Evolutionary conservation across 2,888 invertebrate species (phyloP), one percentile per base, ranked within the genome.

Genomic region (Ceriagrion tenellum): DNA sequence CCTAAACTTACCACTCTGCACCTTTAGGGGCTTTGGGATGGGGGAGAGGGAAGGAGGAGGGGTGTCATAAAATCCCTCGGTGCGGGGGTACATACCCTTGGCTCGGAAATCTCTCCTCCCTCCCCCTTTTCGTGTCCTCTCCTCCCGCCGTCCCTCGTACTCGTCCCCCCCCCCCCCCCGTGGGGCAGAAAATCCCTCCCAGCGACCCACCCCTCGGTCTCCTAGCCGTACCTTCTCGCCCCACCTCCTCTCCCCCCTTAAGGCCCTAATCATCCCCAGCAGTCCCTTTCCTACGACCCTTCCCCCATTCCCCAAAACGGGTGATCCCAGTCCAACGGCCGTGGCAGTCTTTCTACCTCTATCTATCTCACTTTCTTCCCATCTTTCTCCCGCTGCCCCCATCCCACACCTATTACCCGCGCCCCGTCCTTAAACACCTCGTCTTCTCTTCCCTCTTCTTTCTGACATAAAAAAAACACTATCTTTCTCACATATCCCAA

Each of bases 401-500:
- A 30, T 4, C 0, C 74, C 74, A 12, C n/a, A 10, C 74, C n/a
- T n/a, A n/a, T n/a, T n/a, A n/a, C n/a, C n/a, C n/a, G n/a, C n/a
- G n/a, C n/a, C n/a, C n/a, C n/a, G n/a, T 23, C 74, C 30, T 0
- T 1, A n/a, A 13, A 30, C 74, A 30, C 30, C 74, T 23, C 74
- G 10, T 10, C 74, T 23, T n/a, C n/a, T 30, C 56, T 56, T 56
- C 56, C 56, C 16, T 56, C 56, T 56, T 12, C 56, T 56, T 56
- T 56, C 56, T 16, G 56, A 56, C 56, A 16, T 12, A 56, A 56
- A 56, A 56, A n/a, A n/a, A 56, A 56, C 56, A 56, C 56, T 56
- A 74, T 91, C 59, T 91, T 59, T 91, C 91, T 93, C 93, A 93
- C 93, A 93, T 93, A 93, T 93, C 93, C 93, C 89, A 89, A 55